Conservation (phyloP, 2,113 vertebrate species). For the Ophiodon elongatus region DNA sequence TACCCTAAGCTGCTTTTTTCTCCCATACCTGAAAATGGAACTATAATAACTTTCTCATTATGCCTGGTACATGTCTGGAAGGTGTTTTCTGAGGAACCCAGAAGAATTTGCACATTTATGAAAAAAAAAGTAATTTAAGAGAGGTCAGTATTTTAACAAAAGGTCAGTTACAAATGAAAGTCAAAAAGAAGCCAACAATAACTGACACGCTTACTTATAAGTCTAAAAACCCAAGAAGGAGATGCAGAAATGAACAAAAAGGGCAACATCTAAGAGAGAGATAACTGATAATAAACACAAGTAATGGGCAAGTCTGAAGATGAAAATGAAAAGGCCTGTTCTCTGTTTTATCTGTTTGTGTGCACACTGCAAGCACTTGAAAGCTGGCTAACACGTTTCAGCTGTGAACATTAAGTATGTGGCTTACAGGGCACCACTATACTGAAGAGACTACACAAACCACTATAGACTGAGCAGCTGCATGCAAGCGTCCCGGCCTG, state of each 20-base stretch:
- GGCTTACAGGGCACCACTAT: neutral
- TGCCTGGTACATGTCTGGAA: neutral
- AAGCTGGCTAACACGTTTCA: too few species aligned
- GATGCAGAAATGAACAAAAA: neutral
- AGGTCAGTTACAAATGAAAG: neutral
- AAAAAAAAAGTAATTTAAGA: neutral
- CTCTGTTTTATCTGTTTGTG: neutral
- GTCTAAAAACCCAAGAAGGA: neutral
- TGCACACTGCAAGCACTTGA: neutral
- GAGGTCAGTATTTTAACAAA: neutral
- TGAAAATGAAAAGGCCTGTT: neutral
- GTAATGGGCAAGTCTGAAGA: neutral
- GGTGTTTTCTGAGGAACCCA: neutral
- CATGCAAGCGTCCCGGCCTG: neutral
- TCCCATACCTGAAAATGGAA: conserved; percentile 4
- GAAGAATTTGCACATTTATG: neutral
- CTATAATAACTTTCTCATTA: conserved; percentile 18
- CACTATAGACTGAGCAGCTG: neutral
- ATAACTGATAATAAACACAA: neutral
- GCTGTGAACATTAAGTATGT: too few species aligned
- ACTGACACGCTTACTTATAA: neutral
- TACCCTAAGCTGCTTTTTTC: conserved; percentile 40
- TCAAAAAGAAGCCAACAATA: neutral
- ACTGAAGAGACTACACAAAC: too few species aligned
- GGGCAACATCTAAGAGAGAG: neutral